phyloP scores from a whole-genome alignment of 1,140 invertebrate genomes.

The Atopsyche davidsoni region DNA sequence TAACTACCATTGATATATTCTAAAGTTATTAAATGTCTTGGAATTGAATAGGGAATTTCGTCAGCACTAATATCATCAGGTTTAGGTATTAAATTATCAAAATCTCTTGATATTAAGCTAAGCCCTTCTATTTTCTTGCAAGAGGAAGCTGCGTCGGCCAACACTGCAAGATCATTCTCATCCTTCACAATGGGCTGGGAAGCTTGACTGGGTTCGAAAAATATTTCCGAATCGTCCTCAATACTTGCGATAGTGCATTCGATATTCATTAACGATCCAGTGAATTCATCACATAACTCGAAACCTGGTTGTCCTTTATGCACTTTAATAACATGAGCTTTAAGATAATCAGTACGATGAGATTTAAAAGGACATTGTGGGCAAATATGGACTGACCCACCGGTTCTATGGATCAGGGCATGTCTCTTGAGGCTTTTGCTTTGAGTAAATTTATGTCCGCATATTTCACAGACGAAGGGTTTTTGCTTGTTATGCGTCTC shows the following conservation, averaged over 20 bases:
- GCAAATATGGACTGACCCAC: conserved; percentile 35
- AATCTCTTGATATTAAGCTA: conserved; percentile 9
- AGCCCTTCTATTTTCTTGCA: conserved; percentile 21
- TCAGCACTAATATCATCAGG: no score
- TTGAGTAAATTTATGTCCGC: conserved; percentile 47
- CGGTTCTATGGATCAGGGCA: conserved; percentile 40
- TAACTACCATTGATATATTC: no score
- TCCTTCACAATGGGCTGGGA: conserved; percentile 1
- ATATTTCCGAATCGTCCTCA: conserved; percentile 3
- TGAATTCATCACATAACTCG: conserved; percentile 33
- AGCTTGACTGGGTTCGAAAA: background rate
- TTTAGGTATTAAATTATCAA: conserved; percentile 21
- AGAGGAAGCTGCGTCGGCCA: conserved; percentile 29
- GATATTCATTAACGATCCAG: conserved; percentile 6
- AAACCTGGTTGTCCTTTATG: conserved; percentile 39
- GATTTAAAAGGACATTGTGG: conserved; percentile 47
- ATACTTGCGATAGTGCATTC: conserved; percentile 8
- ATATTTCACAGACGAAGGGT: conserved; percentile 47
- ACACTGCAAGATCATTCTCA: conserved; percentile 25
- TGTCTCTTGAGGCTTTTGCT: conserved; percentile 48
- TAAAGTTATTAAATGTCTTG: no score
- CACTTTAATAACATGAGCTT: conserved; percentile 45
- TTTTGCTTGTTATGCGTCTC: conserved; percentile 53
- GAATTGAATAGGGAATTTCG: no score
- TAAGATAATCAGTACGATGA: conserved; percentile 51